Conservation (phyloP, 2,113 vertebrate genomes). For the Tautogolabrus adspersus region DNA sequence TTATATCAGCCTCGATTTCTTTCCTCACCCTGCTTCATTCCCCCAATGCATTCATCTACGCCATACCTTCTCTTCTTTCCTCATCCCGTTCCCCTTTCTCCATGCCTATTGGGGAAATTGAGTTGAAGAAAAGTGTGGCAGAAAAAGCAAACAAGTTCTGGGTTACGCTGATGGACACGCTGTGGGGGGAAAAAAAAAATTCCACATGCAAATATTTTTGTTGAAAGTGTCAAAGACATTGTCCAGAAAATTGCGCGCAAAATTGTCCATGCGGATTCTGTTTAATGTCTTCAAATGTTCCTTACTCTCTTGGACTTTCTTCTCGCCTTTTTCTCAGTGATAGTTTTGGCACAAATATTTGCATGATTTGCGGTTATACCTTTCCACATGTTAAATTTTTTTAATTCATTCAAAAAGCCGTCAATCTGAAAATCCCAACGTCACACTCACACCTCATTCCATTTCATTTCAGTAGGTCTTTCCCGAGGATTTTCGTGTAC, state of each 20-base stretch:
- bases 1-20: conserved; percentile 78
- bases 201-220: conserved; percentile 50
- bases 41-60: conserved; percentile 57
- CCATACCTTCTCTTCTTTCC: conserved; percentile 25
- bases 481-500: conserved; percentile 77
- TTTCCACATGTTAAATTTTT: conserved; percentile 57
- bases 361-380: neutral
- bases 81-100: conserved; percentile 23
- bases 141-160: conserved; percentile 65
- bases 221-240: conserved; percentile 45
- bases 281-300: neutral
- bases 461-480: conserved; percentile 89
- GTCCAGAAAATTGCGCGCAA: conserved; percentile 41
- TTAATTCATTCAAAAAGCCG: conserved; percentile 56
- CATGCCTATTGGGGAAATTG: conserved; percentile 44
- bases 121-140: conserved; percentile 60
- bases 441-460: conserved; percentile 78
- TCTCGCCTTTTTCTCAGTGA: too few relatives aligned
- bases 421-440: conserved; percentile 16
- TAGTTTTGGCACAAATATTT: conserved; percentile 1
- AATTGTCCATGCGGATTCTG: conserved; percentile 15
- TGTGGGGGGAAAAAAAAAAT: conserved; percentile 37
- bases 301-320: neutral
- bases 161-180: conserved; percentile 50
- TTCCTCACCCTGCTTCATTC: conserved; percentile 54